These are phyloP conservation scores for Dione juno DNA, from an alignment of 2,888 invertebrate genomes.

Conservation along the genomic window DNA sequence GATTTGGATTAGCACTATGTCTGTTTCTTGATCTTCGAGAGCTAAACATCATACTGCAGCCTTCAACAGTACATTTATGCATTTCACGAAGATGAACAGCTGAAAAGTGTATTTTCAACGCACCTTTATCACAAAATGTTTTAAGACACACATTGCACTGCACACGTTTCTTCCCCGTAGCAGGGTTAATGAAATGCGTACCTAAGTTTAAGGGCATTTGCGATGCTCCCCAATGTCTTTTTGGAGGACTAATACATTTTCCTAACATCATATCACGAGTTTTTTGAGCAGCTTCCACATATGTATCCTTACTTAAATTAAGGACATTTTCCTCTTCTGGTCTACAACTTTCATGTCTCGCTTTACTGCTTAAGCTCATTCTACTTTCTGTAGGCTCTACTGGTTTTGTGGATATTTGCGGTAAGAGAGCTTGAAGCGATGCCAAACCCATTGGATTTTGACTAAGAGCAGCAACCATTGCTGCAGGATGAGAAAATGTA, in stretches of 20 bases:
- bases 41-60: slow-evolving; percentile 99
- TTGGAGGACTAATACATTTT: slow-evolving; percentile 89
- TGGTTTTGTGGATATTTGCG: slow-evolving; percentile 83
- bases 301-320: slow-evolving; percentile 78
- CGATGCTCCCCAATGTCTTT: slow-evolving; percentile 91
- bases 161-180: slow-evolving; percentile 97
- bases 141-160: slow-evolving; percentile 99
- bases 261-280: slow-evolving; percentile 81
- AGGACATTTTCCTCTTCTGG: slow-evolving; percentile 74
- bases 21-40: slow-evolving; percentile 97
- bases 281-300: slow-evolving; percentile 66
- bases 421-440: slow-evolving; percentile 85
- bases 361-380: slow-evolving; percentile 60
- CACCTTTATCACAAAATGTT: slow-evolving; percentile 99
- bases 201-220: slow-evolving; percentile 91
- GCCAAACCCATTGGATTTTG: slow-evolving; percentile 85
- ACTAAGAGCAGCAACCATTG: slow-evolving; percentile 85
- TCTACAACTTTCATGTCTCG: slow-evolving; percentile 62
- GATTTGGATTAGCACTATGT: slow-evolving; percentile 99
- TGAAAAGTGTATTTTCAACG: slow-evolving; percentile 99
- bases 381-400: slow-evolving; percentile 72
- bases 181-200: slow-evolving; percentile 95
- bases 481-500: slow-evolving; percentile 84
- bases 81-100: slow-evolving; percentile 99
- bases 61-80: slow-evolving; percentile 99